Evolutionary conservation across 2,797 vertebrate species (phyloP).

Genomic region (Chelonia mydas): DNA sequence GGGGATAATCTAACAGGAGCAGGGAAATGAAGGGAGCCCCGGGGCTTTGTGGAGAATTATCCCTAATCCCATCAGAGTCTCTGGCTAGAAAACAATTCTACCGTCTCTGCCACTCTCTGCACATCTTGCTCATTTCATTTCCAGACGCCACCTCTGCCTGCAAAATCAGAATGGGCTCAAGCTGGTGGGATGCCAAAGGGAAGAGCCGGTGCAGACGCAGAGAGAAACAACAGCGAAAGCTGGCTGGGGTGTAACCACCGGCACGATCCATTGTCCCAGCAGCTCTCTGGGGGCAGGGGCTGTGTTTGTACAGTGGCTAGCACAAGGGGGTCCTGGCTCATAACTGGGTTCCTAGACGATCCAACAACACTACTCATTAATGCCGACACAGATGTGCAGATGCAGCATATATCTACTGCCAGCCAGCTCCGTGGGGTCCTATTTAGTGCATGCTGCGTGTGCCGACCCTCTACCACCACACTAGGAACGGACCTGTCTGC

Average conservation of each 20-base stretch:
- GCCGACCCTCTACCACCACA: too few species aligned
- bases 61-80: constrained; percentile 59
- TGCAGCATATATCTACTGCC: background rate
- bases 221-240: background rate
- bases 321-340: background rate
- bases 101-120: fast-evolving
- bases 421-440: background rate
- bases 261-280: too few species aligned
- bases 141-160: background rate
- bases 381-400: background rate
- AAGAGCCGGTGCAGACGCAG: background rate
- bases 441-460: background rate
- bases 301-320: background rate
- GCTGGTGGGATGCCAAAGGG: background rate
- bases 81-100: constrained; percentile 37
- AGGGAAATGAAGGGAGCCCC: constrained; percentile 5
- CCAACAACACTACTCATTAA: background rate
- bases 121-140: constrained; percentile 26
- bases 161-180: fast-evolving
- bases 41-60: background rate
- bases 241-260: background rate
- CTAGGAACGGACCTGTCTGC: background rate
- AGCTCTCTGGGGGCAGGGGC: background rate
- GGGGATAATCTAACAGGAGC: constrained; percentile 34
- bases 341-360: background rate